Evolutionary conservation across 1,140 invertebrate species (phyloP).

Genomic region (Cotesia typhae): DNA sequence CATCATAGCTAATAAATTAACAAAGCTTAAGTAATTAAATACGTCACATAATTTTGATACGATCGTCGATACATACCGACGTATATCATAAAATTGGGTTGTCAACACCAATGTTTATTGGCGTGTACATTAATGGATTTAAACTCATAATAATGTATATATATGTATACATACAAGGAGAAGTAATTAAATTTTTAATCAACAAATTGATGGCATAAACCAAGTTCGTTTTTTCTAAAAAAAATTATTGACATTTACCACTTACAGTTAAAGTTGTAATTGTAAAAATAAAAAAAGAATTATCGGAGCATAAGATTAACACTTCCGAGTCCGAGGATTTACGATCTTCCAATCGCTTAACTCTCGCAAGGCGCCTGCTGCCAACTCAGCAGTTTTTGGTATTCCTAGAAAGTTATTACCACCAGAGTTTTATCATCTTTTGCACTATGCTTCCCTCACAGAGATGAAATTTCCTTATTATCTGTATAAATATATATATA

Average conservation of each 20-base stretch:
- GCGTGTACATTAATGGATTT: too few relatives aligned
- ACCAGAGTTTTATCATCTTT: background rate
- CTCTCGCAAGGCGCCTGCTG: background rate
- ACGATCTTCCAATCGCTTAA: constrained; percentile 33
- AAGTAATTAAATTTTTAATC: background rate
- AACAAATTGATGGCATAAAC: background rate
- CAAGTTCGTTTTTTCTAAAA: too few relatives aligned
- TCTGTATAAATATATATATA: background rate
- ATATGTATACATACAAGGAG: too few relatives aligned
- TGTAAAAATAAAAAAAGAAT: background rate
- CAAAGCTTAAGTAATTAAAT: too few relatives aligned
- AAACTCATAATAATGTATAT: too few relatives aligned
- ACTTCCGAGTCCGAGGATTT: constrained; percentile 5
- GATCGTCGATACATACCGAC: too few relatives aligned
- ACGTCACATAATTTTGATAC: too few relatives aligned
- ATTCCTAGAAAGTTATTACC: constrained; percentile 25
- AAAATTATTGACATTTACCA: too few relatives aligned
- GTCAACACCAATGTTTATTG: too few relatives aligned
- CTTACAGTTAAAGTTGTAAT: too few relatives aligned
- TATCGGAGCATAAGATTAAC: constrained; percentile 14
- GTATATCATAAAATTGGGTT: too few relatives aligned
- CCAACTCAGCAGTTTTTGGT: constrained; percentile 30
- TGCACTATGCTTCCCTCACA: background rate
- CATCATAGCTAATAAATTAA: background rate
- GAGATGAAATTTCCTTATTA: background rate